These are phyloP conservation scores for Taxidea taxus DNA, from an alignment of 2,113 vertebrate species.

Conservation along the genomic window DNA sequence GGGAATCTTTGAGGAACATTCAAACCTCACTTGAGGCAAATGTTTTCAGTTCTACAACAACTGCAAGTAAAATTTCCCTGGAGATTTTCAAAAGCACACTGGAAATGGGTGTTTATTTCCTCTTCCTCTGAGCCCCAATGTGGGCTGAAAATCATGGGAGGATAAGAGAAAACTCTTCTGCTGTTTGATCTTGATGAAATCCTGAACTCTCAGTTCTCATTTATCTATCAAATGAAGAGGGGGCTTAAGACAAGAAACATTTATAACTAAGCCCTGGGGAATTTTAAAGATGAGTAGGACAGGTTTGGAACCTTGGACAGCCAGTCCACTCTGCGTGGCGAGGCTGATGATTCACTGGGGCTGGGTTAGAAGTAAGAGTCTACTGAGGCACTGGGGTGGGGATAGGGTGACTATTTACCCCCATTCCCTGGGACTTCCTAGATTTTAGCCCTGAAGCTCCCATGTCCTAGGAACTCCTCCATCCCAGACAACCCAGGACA, in stretches of 20 bases:
- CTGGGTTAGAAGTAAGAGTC: background rate
- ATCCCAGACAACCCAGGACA: background rate
- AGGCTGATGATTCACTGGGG: background rate
- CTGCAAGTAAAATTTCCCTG: background rate
- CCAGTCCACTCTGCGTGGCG: background rate
- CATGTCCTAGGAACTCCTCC: too few relatives aligned
- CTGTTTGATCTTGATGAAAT: background rate
- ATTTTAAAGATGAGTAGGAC: background rate
- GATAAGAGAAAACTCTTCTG: background rate
- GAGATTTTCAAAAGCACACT: background rate
- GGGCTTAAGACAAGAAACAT: background rate
- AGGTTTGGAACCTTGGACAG: background rate
- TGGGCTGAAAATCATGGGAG: background rate
- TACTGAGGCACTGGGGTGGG: background rate
- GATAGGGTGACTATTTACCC: background rate
- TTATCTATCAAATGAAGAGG: background rate
- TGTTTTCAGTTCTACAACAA: background rate
- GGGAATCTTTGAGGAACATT: background rate
- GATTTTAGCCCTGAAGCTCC: background rate
- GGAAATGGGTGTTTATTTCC: background rate
- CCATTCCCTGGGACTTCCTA: background rate
- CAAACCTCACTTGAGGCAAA: background rate
- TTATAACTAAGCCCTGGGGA: background rate
- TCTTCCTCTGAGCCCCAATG: background rate
- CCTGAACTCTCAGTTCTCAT: background rate